phyloP scores from a whole-genome alignment of 2,888 invertebrate genomes.

The Mesorhabditis belari region DNA sequence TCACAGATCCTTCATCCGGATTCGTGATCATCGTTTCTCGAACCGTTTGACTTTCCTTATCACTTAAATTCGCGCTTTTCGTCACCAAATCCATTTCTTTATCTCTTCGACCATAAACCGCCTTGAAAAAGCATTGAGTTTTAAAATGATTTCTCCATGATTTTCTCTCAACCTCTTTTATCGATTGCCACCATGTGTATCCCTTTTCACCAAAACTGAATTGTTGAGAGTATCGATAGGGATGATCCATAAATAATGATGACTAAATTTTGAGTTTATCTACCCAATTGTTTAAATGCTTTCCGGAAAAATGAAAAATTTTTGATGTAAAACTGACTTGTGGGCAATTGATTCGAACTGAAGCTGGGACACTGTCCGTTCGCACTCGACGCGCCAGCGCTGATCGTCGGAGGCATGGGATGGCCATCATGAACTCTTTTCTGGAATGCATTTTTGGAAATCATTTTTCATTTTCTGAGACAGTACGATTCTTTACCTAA shows the following conservation, averaged over 20 bases:
- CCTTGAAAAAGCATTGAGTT: too few species aligned
- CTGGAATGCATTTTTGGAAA: slow-evolving; percentile 15
- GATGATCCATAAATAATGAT: background rate
- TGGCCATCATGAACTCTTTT: slow-evolving; percentile 42
- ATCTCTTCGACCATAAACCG: too few species aligned
- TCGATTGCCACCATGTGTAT: background rate
- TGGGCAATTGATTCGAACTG: background rate
- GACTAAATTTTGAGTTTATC: too few species aligned
- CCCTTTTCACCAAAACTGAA: background rate
- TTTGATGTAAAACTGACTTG: too few species aligned
- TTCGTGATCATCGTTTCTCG: background rate
- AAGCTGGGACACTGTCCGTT: background rate
- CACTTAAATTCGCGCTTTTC: background rate
- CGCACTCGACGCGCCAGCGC: background rate
- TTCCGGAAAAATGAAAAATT: too few species aligned
- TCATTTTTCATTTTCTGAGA: background rate
- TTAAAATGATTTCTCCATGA: background rate
- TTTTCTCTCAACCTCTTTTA: background rate
- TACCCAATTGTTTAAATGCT: too few species aligned
- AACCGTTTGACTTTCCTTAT: background rate
- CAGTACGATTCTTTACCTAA: slow-evolving; percentile 16
- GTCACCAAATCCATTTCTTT: too few species aligned
- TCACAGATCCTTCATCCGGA: background rate
- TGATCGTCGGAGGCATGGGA: slow-evolving; percentile 23
- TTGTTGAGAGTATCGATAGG: background rate